Percentiles rank a stretch among this genome's conserved stretches.
Evolutionary conservation across 2,888 invertebrate species (phyloP).

Genomic region (Zaprionus bogoriensis): DNA sequence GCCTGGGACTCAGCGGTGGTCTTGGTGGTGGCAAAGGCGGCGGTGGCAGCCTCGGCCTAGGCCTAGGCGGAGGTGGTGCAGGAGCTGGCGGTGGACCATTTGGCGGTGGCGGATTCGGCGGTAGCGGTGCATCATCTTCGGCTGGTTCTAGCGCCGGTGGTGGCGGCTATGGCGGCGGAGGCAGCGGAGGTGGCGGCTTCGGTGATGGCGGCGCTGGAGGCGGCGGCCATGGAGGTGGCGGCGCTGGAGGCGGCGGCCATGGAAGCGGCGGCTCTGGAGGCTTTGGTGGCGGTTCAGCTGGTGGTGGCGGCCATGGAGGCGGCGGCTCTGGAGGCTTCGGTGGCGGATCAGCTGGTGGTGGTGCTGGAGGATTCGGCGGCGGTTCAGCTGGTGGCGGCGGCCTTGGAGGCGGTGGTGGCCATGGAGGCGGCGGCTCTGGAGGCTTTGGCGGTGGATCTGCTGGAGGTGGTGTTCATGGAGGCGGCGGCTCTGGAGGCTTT

Average conservation of each 20-base stretch:
- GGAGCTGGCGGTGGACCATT: conserved; percentile 14
- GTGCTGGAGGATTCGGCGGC: conserved; percentile 5
- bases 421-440: conserved; percentile 20
- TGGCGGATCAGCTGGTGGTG: conserved; percentile 14
- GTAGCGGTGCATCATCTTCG: conserved; percentile 1
- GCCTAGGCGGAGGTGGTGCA: conserved; percentile 16
- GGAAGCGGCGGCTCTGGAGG: conserved; percentile 33
- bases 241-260: conserved; percentile 14
- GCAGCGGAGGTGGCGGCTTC: conserved; percentile 20
- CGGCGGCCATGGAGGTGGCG: conserved; percentile 10
- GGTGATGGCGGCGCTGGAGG: conserved; percentile 1
- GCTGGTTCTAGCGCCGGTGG: conserved; percentile 24
- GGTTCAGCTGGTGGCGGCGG: background rate
- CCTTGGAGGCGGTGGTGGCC: conserved; percentile 15
- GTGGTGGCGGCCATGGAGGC: conserved; percentile 20
- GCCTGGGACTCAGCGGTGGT: conserved; percentile 27
- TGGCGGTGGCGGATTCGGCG: conserved; percentile 10
- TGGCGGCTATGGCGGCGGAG: conserved; percentile 26
- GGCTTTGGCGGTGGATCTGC: conserved; percentile 10
- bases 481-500: conserved; percentile 10
- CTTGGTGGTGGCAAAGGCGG: conserved; percentile 30
- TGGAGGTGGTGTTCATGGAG: conserved; percentile 7
- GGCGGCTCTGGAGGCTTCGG: conserved; percentile 8
- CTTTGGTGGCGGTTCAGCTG: conserved; percentile 19
- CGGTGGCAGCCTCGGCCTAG: conserved; percentile 22